Evolutionary conservation across 2,888 invertebrate genomes (phyloP).

Genomic region (Tromatobia lineatoria): DNA sequence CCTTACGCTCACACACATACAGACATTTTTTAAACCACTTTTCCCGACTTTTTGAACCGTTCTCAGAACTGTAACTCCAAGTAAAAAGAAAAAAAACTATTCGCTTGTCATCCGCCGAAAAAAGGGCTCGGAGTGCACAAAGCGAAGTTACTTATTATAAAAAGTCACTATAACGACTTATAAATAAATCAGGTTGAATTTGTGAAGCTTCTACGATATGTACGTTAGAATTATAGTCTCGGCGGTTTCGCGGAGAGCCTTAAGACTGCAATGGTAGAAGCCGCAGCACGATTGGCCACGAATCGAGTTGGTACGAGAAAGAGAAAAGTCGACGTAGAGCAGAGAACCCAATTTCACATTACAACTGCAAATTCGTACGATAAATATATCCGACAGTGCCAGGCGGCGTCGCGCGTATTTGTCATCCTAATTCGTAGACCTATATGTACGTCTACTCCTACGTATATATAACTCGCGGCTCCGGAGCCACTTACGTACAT

Average conservation of each 20-base stretch:
- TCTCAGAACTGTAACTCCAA: not conserved
- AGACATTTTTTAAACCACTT: too few species aligned
- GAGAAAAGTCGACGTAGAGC: slow-evolving; percentile 9
- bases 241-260: not conserved
- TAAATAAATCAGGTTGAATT: slow-evolving; percentile 2
- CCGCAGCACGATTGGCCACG: not conserved
- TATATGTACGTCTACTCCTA: slow-evolving; percentile 1
- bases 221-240: slow-evolving; percentile 14
- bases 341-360: slow-evolving; percentile 47
- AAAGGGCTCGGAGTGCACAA: not conserved
- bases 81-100: not conserved
- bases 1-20: too few species aligned
- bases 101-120: not conserved
- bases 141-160: not conserved
- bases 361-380: slow-evolving; percentile 51
- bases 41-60: too few species aligned
- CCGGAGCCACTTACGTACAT: slow-evolving; percentile 40
- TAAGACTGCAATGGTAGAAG: not conserved
- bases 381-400: slow-evolving; percentile 54
- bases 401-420: slow-evolving; percentile 50
- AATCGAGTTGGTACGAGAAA: not conserved
- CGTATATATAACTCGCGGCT: slow-evolving; percentile 14
- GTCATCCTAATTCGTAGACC: slow-evolving; percentile 50
- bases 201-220: not conserved
- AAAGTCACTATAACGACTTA: not conserved